Conservation (phyloP, 2,113 vertebrate genomes). For the Osmerus eperlanus region DNA sequence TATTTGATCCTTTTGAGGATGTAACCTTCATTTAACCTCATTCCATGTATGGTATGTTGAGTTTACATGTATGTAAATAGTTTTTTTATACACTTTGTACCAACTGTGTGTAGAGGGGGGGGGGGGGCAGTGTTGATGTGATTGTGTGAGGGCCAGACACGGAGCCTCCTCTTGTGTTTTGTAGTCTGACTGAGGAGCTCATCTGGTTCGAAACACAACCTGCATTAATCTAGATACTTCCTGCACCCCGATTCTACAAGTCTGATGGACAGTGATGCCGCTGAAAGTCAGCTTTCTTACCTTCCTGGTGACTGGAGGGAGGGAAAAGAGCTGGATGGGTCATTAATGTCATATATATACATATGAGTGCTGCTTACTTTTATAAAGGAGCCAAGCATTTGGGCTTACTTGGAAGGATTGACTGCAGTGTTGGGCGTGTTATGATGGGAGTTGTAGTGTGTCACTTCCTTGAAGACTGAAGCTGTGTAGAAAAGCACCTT, state of each 20-base stretch:
- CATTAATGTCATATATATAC: not conserved
- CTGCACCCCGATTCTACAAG: too few relatives aligned
- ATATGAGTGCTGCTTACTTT: slow-evolving; percentile 8
- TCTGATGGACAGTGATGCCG: too few relatives aligned
- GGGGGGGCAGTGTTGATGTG: not conserved
- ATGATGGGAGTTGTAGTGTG: not conserved
- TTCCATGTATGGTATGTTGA: slow-evolving; percentile 47
- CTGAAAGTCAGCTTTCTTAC: not conserved
- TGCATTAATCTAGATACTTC: too few relatives aligned
- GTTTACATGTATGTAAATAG: slow-evolving; percentile 9
- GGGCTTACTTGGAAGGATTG: not conserved
- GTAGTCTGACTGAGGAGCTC: slow-evolving; percentile 44
- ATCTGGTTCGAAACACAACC: slow-evolving; percentile 27
- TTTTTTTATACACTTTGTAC: slow-evolving; percentile 24
- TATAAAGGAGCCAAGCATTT: slow-evolving; percentile 1
- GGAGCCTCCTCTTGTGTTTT: slow-evolving; percentile 14
- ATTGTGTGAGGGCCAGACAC: slow-evolving; percentile 40
- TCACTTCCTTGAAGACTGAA: too few relatives aligned
- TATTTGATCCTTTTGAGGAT: slow-evolving; percentile 29
- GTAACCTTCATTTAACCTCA: slow-evolving; percentile 44
- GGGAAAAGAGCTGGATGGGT: not conserved
- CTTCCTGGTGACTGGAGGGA: slow-evolving; percentile 6
- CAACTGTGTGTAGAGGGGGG: slow-evolving; percentile 6
- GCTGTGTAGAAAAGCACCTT: too few relatives aligned
- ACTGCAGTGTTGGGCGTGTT: not conserved